Evolutionary conservation across 1,140 invertebrate species (phyloP), one percentile per base, ranked within the genome.

Genomic region (Heliothis virescens): DNA sequence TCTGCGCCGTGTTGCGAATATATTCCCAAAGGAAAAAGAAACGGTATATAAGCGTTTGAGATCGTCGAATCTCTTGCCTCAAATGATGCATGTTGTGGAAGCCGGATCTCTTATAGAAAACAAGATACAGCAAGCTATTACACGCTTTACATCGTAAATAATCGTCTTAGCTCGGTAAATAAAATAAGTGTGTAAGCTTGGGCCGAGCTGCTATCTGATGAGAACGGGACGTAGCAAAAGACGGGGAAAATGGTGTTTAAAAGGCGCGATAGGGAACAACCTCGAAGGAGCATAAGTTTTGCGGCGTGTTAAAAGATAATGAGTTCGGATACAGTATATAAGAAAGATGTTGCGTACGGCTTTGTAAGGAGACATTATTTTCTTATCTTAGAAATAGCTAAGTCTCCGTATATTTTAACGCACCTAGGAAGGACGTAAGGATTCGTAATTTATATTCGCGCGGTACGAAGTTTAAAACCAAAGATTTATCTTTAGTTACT

Each of bases 111-210:
- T 73, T 84, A 79, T 80, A 88, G 86, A 90, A 90, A 90, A 91
- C 89, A 84, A 87, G 89, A 91, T 92, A 91, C 84, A 85, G 87
- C 85, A 83, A 87, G 84, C 90, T 88, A 91, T 93, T 92, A 92
- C 89, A 86, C 85, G 86, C 73, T 83, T 88, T 88, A 89, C 90
- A 87, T 92, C 90, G 91, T 94, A 94, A 94, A 92, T 94, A 94
- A 94, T 94, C 86, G 87, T 89, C 87, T 93, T 88, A 90, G 89
- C 84, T 85, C 80, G 79, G 90, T 93, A 91, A 93, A 93, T 94
- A 93, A 94, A 82, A 94, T 93, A 93, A 90, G 86, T 88, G 86
- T 90, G 86, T 89, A 87, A 89, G 86, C 88, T 85, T 78, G 83
- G 34, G 87, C 89, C 89, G 88, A 88, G 88, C 88, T 63, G 82